A percentile compares a stretch with the other conserved stretches of the same genome.
Evolutionary conservation across 2,888 invertebrate species (phyloP).

Genomic region (Ennomos fuscantarius): DNA sequence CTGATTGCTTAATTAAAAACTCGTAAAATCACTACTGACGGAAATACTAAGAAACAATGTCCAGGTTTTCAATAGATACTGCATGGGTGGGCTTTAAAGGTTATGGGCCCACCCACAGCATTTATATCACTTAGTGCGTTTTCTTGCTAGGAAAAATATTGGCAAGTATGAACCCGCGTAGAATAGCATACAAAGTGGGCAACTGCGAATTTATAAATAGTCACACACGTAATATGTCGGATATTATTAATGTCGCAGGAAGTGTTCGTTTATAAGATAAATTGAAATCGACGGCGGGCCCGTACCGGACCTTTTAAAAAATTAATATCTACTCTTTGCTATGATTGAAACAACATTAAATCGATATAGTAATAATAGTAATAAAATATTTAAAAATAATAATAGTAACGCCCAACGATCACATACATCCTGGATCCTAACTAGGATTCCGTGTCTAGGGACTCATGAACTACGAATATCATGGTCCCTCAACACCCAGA

Average conservation of each 20-base stretch:
- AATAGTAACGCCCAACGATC: no score
- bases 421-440: no score
- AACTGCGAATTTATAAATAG: slow-evolving; percentile 13
- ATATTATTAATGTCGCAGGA: slow-evolving; percentile 21
- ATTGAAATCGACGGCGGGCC: slow-evolving; percentile 17
- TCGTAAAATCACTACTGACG: slow-evolving; percentile 21
- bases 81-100: slow-evolving; percentile 38
- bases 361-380: no score
- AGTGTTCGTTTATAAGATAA: slow-evolving; percentile 20
- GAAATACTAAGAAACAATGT: slow-evolving; percentile 26
- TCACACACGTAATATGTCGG: slow-evolving; percentile 22
- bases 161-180: neutral
- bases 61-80: slow-evolving; percentile 26
- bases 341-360: neutral
- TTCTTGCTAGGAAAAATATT: neutral
- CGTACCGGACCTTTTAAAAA: slow-evolving; percentile 14
- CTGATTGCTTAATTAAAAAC: slow-evolving; percentile 48
- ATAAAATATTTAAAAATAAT: no score
- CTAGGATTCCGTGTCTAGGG: no score
- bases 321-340: neutral
- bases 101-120: slow-evolving; percentile 28
- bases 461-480: no score
- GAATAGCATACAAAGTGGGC: slow-evolving; percentile 3
- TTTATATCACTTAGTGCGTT: neutral
- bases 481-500: no score